These are phyloP conservation scores for Globicephala melas DNA, from an alignment of 2,113 vertebrate species.

Conservation along the genomic window DNA sequence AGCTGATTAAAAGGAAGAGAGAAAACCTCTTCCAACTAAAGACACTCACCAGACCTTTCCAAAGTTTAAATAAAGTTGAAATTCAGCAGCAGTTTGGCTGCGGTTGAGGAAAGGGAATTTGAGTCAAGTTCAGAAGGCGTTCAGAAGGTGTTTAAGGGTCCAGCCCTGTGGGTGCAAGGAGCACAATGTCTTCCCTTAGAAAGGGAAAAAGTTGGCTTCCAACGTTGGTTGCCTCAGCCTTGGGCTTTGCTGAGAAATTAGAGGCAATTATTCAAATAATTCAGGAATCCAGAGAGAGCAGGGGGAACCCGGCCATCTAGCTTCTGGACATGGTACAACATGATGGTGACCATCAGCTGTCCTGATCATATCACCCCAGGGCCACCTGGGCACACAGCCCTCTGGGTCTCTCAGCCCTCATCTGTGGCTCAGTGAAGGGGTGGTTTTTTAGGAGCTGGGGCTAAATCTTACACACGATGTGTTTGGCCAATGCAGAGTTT, in stretches of 20 bases:
- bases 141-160: slow-evolving; percentile 23
- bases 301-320: background rate
- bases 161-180: background rate
- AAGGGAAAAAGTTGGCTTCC: background rate
- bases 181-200: background rate
- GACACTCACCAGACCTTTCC: background rate
- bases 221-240: background rate
- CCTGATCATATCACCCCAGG: background rate
- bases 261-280: background rate
- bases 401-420: background rate
- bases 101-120: background rate
- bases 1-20: slow-evolving; percentile 57
- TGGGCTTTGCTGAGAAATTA: background rate
- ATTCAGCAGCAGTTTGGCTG: slow-evolving; percentile 37
- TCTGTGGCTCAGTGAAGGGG: background rate
- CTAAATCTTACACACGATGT: background rate
- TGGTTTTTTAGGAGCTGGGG: background rate
- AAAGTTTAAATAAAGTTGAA: slow-evolving; percentile 52
- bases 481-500: background rate
- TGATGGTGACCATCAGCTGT: accelerated
- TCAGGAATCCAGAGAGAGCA: background rate
- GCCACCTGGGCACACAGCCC: background rate
- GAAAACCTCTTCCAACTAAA: slow-evolving; percentile 27
- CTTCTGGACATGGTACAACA: background rate
- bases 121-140: background rate